phyloP scores from a whole-genome alignment of 2,888 invertebrate species.

The Agrypnus murinus region DNA sequence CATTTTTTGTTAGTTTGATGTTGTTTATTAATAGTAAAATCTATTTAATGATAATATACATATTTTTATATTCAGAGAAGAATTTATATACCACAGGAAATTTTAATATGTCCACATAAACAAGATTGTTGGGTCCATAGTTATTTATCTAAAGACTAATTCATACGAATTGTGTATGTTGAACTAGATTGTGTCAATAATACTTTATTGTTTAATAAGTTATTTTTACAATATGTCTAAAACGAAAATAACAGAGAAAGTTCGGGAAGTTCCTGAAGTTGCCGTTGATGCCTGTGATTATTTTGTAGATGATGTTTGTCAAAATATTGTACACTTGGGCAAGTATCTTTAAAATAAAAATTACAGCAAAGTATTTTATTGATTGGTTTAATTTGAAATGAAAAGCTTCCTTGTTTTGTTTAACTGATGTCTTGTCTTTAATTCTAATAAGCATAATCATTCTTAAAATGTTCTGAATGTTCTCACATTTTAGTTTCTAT shows the following conservation, averaged over 20 bases:
- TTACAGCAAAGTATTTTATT: too few species aligned
- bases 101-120: neutral
- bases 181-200: neutral
- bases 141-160: neutral
- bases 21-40: neutral
- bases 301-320: constrained; percentile 80
- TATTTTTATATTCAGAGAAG: constrained; percentile 12
- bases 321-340: constrained; percentile 73
- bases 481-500: too few species aligned
- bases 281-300: constrained; percentile 83
- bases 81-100: neutral
- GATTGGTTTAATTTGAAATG: too few species aligned
- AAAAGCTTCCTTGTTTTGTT: too few species aligned
- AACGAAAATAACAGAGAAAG: constrained; percentile 27
- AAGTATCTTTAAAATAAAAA: constrained; percentile 60
- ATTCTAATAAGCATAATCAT: too few species aligned
- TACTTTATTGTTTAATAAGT: neutral
- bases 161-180: neutral
- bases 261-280: constrained; percentile 71
- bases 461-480: too few species aligned
- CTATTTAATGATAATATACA: neutral
- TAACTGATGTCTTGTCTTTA: too few species aligned
- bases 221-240: constrained; percentile 22
- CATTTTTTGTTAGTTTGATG: constrained; percentile 4
- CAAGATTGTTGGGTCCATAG: constrained; percentile 3